Conservation (phyloP, 1,140 invertebrate species). For the Camponotus floridanus region DNA sequence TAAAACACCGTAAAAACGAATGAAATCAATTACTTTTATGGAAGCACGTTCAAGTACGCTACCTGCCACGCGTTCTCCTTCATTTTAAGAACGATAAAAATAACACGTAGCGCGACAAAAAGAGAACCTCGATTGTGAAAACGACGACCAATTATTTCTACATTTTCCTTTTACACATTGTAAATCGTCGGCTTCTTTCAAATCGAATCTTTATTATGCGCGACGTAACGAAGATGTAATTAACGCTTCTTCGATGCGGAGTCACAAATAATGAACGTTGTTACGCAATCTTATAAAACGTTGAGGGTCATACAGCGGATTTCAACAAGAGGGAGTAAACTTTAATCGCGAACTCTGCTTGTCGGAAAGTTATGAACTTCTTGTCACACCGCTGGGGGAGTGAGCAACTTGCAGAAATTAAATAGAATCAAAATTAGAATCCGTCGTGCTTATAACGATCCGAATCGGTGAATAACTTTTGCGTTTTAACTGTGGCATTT, state of each 20-base stretch:
- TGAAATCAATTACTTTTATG: conserved; percentile 61
- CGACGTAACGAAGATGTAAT: conserved; percentile 6
- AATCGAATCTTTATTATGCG: neutral
- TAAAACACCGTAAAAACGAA: conserved; percentile 45
- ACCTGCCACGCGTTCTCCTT: conserved; percentile 17
- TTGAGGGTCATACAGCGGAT: neutral
- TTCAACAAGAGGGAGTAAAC: conserved; percentile 43
- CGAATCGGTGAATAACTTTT: conserved; percentile 28
- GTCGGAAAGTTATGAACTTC: conserved; percentile 48
- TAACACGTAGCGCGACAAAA: neutral
- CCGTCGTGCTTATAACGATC: conserved; percentile 22
- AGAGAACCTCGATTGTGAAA: conserved; percentile 2
- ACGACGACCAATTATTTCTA: conserved; percentile 12
- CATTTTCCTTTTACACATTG: neutral
- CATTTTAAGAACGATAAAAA: conserved; percentile 26
- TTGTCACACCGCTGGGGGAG: conserved; percentile 12
- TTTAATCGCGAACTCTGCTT: conserved; percentile 44
- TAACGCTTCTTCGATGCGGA: neutral
- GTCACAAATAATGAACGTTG: conserved; percentile 1
- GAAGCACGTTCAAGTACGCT: conserved; percentile 27
- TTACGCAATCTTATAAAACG: conserved; percentile 42
- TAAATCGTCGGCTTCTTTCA: neutral
- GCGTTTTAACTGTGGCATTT: neutral
- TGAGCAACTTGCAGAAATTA: conserved; percentile 57
- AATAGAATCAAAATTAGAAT: conserved; percentile 58